These are phyloP conservation scores for Plestiodon gilberti DNA, from an alignment of 2,113 vertebrate genomes.

Conservation along the genomic window DNA sequence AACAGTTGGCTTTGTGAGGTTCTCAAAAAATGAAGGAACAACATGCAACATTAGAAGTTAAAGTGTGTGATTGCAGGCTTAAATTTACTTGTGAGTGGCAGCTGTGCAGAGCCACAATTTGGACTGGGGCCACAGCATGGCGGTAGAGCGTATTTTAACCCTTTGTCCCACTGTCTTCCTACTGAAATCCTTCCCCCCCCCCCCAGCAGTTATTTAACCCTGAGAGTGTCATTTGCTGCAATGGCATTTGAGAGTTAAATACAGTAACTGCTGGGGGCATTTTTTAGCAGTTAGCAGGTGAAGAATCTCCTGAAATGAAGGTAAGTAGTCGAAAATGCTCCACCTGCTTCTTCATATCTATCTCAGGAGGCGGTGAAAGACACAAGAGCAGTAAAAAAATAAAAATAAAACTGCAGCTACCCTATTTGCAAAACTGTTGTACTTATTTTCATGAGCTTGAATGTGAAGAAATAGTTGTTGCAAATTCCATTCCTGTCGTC, in stretches of 20 bases:
- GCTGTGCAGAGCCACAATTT: no score
- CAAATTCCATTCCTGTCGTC: neutral
- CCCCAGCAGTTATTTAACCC: no score
- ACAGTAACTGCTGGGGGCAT: no score
- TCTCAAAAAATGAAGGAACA: neutral
- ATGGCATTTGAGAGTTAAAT: no score
- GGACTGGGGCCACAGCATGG: no score
- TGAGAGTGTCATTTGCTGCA: no score
- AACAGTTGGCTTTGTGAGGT: neutral
- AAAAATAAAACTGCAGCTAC: neutral
- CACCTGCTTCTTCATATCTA: neutral
- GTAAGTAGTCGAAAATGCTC: neutral
- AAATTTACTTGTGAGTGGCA: no score
- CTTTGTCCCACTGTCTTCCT: no score
- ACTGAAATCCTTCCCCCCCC: no score
- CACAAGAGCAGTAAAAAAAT: neutral
- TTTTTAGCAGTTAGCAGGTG: neutral
- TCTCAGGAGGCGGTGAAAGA: neutral
- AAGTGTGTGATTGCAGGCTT: no score
- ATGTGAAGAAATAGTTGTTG: neutral
- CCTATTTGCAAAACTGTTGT: neutral
- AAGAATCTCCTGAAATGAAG: neutral
- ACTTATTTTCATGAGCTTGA: neutral
- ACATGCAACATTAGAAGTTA: no score
- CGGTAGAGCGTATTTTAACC: no score